Conservation (phyloP, 2,113 vertebrate species). For the Trogon surrucura region DNA sequence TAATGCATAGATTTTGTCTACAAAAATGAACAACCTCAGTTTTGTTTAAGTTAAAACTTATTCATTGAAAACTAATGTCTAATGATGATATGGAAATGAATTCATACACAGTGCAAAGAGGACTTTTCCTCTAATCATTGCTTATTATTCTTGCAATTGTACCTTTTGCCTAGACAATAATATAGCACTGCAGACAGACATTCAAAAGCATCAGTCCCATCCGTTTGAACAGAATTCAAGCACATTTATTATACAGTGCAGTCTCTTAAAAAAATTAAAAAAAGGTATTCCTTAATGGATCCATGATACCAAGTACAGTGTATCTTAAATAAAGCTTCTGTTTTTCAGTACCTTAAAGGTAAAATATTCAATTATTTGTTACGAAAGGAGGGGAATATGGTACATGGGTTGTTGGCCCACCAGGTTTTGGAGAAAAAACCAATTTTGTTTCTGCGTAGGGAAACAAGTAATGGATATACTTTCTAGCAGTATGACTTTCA, state of each 20-base stretch:
- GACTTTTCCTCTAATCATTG: background rate
- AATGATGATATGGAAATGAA: background rate
- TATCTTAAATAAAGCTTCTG: background rate
- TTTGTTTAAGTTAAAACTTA: background rate
- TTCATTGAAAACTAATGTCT: background rate
- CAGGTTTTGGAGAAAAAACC: background rate
- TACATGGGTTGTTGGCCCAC: background rate
- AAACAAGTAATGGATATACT: background rate
- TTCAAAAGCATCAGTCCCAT: background rate
- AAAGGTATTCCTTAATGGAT: background rate
- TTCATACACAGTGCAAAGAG: background rate
- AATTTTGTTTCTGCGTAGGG: background rate
- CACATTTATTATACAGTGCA: accelerated
- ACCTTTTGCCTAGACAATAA: background rate
- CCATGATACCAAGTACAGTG: background rate
- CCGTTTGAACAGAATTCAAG: background rate
- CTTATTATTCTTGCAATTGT: background rate
- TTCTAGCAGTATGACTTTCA: background rate
- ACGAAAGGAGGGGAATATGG: background rate
- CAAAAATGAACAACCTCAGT: background rate
- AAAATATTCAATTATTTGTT: background rate
- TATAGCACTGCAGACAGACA: background rate
- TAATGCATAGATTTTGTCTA: background rate
- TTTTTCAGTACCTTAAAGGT: background rate
- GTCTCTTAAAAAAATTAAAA: background rate